A percentile compares a stretch with the other conserved stretches of the same genome.
Conservation (phyloP, 2,888 invertebrate species). For the Ophion ellenae region DNA sequence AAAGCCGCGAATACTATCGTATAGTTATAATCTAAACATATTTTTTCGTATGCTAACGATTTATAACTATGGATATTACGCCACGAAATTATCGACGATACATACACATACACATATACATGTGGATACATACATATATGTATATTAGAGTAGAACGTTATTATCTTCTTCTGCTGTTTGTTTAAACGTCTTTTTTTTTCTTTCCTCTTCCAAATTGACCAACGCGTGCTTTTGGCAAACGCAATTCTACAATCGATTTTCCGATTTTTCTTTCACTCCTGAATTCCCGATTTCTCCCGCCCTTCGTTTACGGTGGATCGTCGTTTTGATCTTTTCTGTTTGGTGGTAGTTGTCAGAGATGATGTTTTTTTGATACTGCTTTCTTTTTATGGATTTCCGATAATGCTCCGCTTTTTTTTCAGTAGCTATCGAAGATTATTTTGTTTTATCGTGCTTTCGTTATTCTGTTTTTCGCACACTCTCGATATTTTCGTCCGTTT, state of each 20-base stretch:
- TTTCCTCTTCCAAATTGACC: neutral
- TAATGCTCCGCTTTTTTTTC: neutral
- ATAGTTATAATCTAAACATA: slow-evolving; percentile 59
- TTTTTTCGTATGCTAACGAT: slow-evolving; percentile 47
- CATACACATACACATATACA: slow-evolving; percentile 3
- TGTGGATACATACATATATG: slow-evolving; percentile 10
- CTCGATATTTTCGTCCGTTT: neutral
- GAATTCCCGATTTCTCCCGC: neutral
- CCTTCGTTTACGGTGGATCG: neutral
- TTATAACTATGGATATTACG: slow-evolving; percentile 51
- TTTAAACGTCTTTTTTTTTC: neutral
- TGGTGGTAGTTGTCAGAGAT: neutral
- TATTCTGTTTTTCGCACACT: neutral
- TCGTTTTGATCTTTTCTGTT: neutral
- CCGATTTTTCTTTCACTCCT: neutral
- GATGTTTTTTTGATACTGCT: neutral
- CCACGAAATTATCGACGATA: slow-evolving; percentile 50
- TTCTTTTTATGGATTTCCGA: neutral
- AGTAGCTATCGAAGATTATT: too few relatives aligned
- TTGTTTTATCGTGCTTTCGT: neutral
- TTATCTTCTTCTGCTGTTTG: slow-evolving; percentile 13
- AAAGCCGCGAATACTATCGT: slow-evolving; percentile 44
- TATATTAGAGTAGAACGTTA: slow-evolving; percentile 16
- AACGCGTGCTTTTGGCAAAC: neutral
- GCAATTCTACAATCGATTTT: slow-evolving; percentile 6